Percentiles rank a stretch among this genome's conserved stretches.
Conservation (phyloP, 1,140 invertebrate species). For the Cotesia vestalis region DNA sequence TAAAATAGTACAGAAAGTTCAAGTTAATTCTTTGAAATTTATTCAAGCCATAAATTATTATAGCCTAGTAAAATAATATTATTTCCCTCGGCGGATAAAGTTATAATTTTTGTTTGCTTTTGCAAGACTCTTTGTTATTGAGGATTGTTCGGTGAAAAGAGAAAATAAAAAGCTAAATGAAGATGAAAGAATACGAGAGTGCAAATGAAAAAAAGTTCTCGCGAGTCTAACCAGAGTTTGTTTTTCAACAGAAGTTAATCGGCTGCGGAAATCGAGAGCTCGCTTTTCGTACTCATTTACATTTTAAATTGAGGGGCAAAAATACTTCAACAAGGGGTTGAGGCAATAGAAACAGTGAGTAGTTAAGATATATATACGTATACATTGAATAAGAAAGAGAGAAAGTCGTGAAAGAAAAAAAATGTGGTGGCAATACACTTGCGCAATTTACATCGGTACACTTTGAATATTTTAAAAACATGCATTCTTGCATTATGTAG, state of each 20-base stretch:
- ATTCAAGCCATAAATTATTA: no score
- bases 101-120: not conserved
- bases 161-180: not conserved
- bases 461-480: slow-evolving; percentile 7
- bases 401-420: not conserved
- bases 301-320: slow-evolving; percentile 56
- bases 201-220: slow-evolving; percentile 17
- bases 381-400: slow-evolving; percentile 1
- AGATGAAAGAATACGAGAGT: slow-evolving; percentile 1
- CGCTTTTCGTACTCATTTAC: slow-evolving; percentile 46
- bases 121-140: slow-evolving; percentile 46
- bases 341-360: slow-evolving; percentile 25
- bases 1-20: no score
- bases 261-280: slow-evolving; percentile 47
- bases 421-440: slow-evolving; percentile 3
- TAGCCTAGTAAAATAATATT: no score
- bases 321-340: slow-evolving; percentile 48
- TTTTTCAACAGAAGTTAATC: slow-evolving; percentile 35
- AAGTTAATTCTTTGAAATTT: no score
- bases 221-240: slow-evolving; percentile 1
- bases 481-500: not conserved
- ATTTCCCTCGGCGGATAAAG: no score
- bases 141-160: not conserved
- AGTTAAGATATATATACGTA: slow-evolving; percentile 9
- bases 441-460: slow-evolving; percentile 5